phyloP scores from a whole-genome alignment of 1,140 invertebrate species.

The Lepidurus apus region DNA sequence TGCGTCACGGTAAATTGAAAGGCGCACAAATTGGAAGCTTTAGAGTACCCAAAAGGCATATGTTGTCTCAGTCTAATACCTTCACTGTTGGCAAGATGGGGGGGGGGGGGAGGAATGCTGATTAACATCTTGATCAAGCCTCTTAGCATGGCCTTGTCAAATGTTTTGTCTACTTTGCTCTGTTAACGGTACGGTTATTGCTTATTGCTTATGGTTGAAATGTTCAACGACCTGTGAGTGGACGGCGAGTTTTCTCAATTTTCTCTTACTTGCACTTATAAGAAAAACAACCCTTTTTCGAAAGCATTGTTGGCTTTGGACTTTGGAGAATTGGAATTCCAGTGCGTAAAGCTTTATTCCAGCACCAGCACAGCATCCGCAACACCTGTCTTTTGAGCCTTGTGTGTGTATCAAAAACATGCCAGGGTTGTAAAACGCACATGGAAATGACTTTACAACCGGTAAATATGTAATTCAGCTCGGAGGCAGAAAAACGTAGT shows the following conservation, averaged over 20 bases:
- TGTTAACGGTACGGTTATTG: neutral
- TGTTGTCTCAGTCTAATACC: too few relatives aligned
- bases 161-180: neutral
- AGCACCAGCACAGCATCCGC: neutral
- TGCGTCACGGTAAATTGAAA: too few relatives aligned
- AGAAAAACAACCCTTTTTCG: too few relatives aligned
- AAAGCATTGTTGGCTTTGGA: too few relatives aligned
- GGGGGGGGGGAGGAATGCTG: neutral
- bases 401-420: neutral
- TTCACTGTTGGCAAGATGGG: neutral
- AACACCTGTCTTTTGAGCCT: neutral
- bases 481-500: neutral
- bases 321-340: too few relatives aligned
- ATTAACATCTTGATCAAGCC: constrained; percentile 1
- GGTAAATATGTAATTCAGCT: constrained; percentile 3
- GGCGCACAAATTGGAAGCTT: too few relatives aligned
- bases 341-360: neutral
- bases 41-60: too few relatives aligned
- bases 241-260: too few relatives aligned
- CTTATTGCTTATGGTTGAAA: too few relatives aligned
- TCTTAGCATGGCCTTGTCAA: neutral
- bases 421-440: constrained; percentile 12
- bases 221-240: too few relatives aligned
- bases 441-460: constrained; percentile 22
- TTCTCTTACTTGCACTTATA: too few relatives aligned